Evolutionary conservation across 2,888 invertebrate genomes (phyloP).

Genomic region (Adelphocoris suturalis): DNA sequence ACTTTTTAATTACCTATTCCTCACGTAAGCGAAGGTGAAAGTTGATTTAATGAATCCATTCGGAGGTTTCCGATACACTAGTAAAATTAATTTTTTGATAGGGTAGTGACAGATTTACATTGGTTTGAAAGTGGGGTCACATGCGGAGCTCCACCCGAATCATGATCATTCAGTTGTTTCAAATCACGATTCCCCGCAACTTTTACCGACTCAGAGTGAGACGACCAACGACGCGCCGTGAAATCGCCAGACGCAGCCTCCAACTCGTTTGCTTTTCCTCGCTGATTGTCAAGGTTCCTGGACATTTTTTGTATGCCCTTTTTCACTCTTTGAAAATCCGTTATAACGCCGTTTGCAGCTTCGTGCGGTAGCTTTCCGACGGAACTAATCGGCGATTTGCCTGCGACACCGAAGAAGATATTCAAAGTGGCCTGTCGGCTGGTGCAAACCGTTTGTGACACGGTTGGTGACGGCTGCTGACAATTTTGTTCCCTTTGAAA

Average conservation of each 20-base stretch:
- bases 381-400: conserved; percentile 32
- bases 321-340: conserved; percentile 18
- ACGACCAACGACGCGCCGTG: not conserved
- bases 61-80: too few relatives aligned
- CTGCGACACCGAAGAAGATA: conserved; percentile 14
- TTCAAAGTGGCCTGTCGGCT: conserved; percentile 17
- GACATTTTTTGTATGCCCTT: not conserved
- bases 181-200: too few relatives aligned
- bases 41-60: too few relatives aligned
- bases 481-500: not conserved
- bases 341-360: conserved; percentile 14
- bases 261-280: conserved; percentile 30
- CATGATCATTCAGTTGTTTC: too few relatives aligned
- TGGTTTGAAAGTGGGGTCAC: too few relatives aligned
- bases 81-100: too few relatives aligned
- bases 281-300: conserved; percentile 4
- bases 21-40: too few relatives aligned
- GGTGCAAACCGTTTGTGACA: conserved; percentile 20
- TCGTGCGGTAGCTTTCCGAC: conserved; percentile 12
- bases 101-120: too few relatives aligned
- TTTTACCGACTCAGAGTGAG: not conserved
- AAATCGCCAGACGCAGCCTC: not conserved
- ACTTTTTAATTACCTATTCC: too few relatives aligned
- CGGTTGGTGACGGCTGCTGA: not conserved
- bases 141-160: too few relatives aligned